Percentiles rank a stretch among this genome's conserved stretches.
Evolutionary conservation across 2,888 invertebrate species (phyloP).

Genomic region (Eudasyphora cyanicolor): DNA sequence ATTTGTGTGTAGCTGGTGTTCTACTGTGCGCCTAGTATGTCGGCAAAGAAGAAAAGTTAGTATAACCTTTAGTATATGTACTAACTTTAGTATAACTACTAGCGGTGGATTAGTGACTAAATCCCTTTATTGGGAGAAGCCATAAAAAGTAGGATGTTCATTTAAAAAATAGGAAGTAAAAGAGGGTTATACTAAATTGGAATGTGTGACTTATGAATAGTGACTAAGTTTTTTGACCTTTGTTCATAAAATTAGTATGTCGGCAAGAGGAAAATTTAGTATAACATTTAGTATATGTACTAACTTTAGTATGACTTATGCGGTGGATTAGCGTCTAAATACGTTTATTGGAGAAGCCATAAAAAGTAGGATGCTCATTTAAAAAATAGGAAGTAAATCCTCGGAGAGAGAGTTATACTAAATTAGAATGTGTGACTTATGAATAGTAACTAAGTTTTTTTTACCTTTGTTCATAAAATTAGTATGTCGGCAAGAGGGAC

Average conservation of each 20-base stretch:
- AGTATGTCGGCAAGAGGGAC: not conserved
- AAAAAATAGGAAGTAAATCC: conserved; percentile 37
- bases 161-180: conserved; percentile 33
- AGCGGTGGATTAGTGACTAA: conserved; percentile 73
- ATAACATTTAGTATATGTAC: conserved; percentile 45
- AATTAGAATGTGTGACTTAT: no score
- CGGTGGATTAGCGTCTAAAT: conserved; percentile 73
- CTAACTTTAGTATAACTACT: conserved; percentile 49
- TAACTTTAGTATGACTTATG: conserved; percentile 57
- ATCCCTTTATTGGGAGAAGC: conserved; percentile 66
- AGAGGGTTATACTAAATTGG: no score
- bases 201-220: no score
- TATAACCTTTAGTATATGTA: conserved; percentile 45
- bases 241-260: no score
- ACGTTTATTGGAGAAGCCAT: conserved; percentile 52
- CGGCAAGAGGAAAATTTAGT: not conserved
- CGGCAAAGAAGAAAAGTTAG: not conserved
- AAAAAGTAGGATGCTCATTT: not conserved
- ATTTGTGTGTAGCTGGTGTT: not conserved
- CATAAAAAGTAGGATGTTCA: not conserved
- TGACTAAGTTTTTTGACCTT: no score
- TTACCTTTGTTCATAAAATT: no score
- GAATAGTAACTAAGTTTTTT: no score
- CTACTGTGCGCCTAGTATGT: not conserved
- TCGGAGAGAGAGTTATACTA: no score